Percentiles rank a stretch among this genome's conserved stretches.
Conservation (phyloP, 2,797 vertebrate genomes). For the Trichosurus vulpecula region DNA sequence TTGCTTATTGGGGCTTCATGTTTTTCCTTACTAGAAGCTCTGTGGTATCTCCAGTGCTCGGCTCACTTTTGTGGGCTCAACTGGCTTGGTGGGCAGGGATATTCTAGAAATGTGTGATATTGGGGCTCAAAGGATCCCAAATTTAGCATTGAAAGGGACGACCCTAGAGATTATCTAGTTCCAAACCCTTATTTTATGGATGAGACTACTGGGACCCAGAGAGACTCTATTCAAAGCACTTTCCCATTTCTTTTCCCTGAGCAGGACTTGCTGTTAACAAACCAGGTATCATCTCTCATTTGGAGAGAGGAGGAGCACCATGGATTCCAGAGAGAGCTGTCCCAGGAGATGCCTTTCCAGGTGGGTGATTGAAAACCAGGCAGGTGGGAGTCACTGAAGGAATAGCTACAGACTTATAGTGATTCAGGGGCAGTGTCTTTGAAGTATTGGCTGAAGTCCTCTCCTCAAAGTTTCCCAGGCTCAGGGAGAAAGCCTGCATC, state of each 20-base stretch:
- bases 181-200: not conserved
- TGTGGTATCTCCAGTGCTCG: not conserved
- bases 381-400: not conserved
- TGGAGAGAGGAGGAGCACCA: not conserved
- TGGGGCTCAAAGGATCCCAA: not conserved
- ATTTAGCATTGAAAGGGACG: not conserved
- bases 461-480: not conserved
- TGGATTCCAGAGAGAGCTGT: not conserved
- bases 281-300: not conserved
- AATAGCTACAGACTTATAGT: not conserved
- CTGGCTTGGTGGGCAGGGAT: not conserved
- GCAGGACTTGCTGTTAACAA: not conserved
- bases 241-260: not conserved
- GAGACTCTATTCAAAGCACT: not conserved
- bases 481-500: not conserved
- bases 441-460: not conserved
- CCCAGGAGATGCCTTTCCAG: not conserved
- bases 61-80: not conserved
- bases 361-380: not conserved
- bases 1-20: not conserved
- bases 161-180: not conserved
- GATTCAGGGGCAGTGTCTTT: not conserved
- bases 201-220: not conserved
- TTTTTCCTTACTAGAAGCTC: not conserved
- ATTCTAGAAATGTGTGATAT: not conserved